Base-by-base conservation (phyloP, 2,888 invertebrate genomes). In the Polyommatus icarus region DNA sequence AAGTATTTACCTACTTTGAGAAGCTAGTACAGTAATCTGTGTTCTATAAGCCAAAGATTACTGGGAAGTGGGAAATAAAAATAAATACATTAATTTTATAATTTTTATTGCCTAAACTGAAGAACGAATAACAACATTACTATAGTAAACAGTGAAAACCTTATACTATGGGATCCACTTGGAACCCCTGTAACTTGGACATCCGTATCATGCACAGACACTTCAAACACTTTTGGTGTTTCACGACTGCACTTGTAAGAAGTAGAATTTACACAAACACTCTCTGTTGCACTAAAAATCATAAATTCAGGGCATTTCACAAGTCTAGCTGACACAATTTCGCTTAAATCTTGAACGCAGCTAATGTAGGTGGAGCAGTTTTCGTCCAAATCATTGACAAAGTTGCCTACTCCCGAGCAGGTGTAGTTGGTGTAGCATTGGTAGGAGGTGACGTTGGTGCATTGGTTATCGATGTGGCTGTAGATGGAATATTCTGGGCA, bases 401-500 rank as follows among this genome's bases (percentile, higher is more conserved):
- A 90, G 71, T 85, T 85, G 3, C 91, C 91, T 3, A 83, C 78
- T 7, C 59, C 76, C 0, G 85, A 84, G 78, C 93, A 94, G 71
- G 86, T 86, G 78, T 85, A 88, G 61, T 84, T 83, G 1, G 87
- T 84, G 36, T 85, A 81, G 80, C 93, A 94, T 79, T 85, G 83
- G 80, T 92, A 93, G 71, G 83, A 85, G 0, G 91, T 89, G 12
- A 87, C 84, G 76, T 91, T 92, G 1, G 91, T 91, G 82, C 93
- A 94, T 76, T 89, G 87, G 75, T 83, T 84, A 78, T 90, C 89
- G 59, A 88, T 71, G 79, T 93, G 91, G 79, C 89, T 91, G 83
- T 89, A 93, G 7, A 89, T 84, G 72, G 88, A 90, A 71, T 87
- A 85, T 20, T 85, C 81, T 0, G 94, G 93, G 78, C 94, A 94